Evolutionary conservation across 2,113 vertebrate genomes (phyloP).

Genomic region (Cryptomyrus ogoouensis): DNA sequence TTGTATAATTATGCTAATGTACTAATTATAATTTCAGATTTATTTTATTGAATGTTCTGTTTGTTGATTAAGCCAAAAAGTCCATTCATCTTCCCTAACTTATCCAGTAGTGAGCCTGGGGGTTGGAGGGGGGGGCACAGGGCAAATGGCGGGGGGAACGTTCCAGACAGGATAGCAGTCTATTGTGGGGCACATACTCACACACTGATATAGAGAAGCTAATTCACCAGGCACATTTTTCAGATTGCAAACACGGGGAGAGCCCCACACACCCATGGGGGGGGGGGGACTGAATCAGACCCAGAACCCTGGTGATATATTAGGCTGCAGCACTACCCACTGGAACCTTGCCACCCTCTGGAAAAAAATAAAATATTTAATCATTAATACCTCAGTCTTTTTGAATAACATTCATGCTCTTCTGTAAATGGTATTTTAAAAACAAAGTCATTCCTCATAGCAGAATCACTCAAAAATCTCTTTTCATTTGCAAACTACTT

Average conservation of each 20-base stretch:
- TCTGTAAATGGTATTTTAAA: background rate
- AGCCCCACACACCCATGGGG: background rate
- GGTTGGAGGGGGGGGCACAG: background rate
- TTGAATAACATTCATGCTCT: background rate
- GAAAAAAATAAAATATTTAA: background rate
- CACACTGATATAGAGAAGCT: background rate
- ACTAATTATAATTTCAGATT: background rate
- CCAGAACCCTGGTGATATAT: background rate
- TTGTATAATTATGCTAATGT: background rate
- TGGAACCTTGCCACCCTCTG: background rate
- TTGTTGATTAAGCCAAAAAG: background rate
- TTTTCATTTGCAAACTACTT: background rate
- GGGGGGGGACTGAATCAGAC: background rate
- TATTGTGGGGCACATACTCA: background rate
- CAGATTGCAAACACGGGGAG: background rate
- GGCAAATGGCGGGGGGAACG: background rate
- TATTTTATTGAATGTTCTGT: background rate
- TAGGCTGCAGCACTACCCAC: background rate
- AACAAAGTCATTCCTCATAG: background rate
- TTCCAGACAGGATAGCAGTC: too few relatives aligned
- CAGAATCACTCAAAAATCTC: background rate
- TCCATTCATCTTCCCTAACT: background rate
- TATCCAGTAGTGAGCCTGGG: background rate
- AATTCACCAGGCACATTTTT: background rate
- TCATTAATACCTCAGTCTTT: background rate